Base-by-base conservation (phyloP, 2,113 vertebrate genomes). In the Marmota monax region DNA sequence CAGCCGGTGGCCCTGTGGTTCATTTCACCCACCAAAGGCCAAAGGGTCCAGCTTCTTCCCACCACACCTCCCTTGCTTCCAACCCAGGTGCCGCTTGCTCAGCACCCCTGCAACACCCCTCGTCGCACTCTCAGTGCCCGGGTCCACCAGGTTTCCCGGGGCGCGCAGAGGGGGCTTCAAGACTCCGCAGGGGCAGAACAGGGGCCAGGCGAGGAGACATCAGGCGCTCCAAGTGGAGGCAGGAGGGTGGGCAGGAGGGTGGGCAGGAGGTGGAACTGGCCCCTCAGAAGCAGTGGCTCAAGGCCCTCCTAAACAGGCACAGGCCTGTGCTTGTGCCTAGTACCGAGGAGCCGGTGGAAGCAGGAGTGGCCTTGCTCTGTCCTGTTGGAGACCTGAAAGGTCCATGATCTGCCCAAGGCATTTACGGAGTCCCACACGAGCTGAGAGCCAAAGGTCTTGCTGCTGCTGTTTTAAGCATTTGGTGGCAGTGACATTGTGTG, bases 1-100 rank as follows among this genome's bases (percentile, higher is more conserved):
- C 9, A 10, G 13, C 2, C 2, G 51, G 17, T 56, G 53, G 53
- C 5, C 53, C 12, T 4, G 23, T 4, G 3, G 8, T 4, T 42
- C 0, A 12, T 6, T 27, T 20, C 48, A 67, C 23, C 23, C 25
- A 22, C 39, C 17, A 12, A 61, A 87, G 74, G 23, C 65, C 53
- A 13, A 5, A 17, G 51, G 17, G 12, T 45, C 37, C 22, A 39
- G 45, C 11, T 13, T 2, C 84, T 80, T 6, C 7, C 65, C 48
- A 17, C 51, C 17, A 2, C 5, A 17, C 18, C 17, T 22, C 74
- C 51, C 7, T 0, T 8, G 14, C 61, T 56, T 37, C 37, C 7
- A 13, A 3, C 5, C 65, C 2, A 3, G 23, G 5, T 18, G 6
- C 6, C 27, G 56, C 29, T 17, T 9, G 18, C 13, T 42, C 11